Conservation (phyloP, 37 sponge, comb jelly and placozoan genomes). For the Axinella damicornis region DNA sequence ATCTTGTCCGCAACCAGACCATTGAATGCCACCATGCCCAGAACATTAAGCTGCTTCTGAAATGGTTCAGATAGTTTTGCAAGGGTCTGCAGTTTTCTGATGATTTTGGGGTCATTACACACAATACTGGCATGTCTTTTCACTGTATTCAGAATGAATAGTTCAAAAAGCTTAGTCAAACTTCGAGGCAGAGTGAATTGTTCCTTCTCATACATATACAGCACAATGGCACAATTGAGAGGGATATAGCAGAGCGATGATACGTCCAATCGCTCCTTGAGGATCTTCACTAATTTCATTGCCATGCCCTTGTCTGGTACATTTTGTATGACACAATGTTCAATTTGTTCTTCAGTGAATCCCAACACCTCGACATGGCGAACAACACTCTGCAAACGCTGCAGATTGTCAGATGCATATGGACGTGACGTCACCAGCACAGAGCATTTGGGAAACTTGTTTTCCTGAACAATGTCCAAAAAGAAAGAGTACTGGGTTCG, state of each 20-base stretch:
- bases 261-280: not conserved
- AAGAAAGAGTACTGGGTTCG: not conserved
- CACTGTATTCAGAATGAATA: constrained; percentile 7
- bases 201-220: not conserved
- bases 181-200: not conserved
- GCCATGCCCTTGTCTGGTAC: not conserved
- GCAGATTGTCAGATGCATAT: constrained; percentile 5
- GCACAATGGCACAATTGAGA: constrained; percentile 19
- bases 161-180: constrained; percentile 7
- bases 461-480: not conserved
- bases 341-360: constrained; percentile 16
- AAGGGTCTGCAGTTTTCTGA: not conserved
- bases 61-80: not conserved
- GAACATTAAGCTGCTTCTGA: not conserved
- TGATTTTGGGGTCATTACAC: not conserved
- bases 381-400: not conserved
- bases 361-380: constrained; percentile 24
- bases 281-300: not conserved
- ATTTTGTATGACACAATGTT: not conserved
- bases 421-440: constrained; percentile 32
- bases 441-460: not conserved
- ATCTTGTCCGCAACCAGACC: constrained; percentile 6
- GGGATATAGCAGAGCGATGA: constrained; percentile 1
- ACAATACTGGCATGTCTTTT: not conserved
- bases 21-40: not conserved